Conservation (phyloP, 2,888 invertebrate species). For the Dynastes hyllus region DNA sequence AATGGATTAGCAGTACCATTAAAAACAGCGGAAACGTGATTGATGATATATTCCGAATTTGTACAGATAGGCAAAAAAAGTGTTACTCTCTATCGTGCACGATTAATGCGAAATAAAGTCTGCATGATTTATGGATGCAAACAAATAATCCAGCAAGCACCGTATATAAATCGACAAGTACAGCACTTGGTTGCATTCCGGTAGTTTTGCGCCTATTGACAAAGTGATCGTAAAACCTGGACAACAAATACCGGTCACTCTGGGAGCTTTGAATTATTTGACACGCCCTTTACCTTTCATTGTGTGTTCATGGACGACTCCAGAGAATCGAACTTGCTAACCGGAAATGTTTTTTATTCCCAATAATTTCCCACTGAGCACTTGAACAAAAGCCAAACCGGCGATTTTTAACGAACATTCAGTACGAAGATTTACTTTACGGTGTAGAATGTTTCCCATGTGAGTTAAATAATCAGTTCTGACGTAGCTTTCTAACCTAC, state of each 20-base stretch:
- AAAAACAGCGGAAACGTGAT: background rate
- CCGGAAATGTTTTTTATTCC: slow-evolving; percentile 17
- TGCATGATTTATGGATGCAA: slow-evolving; percentile 38
- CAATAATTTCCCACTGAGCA: slow-evolving; percentile 14
- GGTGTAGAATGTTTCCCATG: too few relatives aligned
- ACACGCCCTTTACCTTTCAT: slow-evolving; percentile 34
- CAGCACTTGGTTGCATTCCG: slow-evolving; percentile 26
- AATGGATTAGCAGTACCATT: too few relatives aligned
- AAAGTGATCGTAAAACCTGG: slow-evolving; percentile 35
- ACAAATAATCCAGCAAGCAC: slow-evolving; percentile 35
- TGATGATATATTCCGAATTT: slow-evolving; percentile 11
- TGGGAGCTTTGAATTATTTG: slow-evolving; percentile 34
- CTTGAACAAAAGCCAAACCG: background rate
- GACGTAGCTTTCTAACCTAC: too few relatives aligned
- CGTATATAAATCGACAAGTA: slow-evolving; percentile 32
- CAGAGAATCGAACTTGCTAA: background rate
- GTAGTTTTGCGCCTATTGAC: slow-evolving; percentile 32
- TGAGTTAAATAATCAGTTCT: too few relatives aligned
- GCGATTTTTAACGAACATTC: slow-evolving; percentile 6
- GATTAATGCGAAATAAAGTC: slow-evolving; percentile 31
- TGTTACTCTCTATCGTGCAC: slow-evolving; percentile 3
- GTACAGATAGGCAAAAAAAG: slow-evolving; percentile 12
- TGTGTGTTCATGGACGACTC: slow-evolving; percentile 27
- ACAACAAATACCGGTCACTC: slow-evolving; percentile 35
- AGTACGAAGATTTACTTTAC: background rate